Evolutionary conservation across 2,888 invertebrate genomes (phyloP).

Genomic region (Thysanoteuthis rhombus): DNA sequence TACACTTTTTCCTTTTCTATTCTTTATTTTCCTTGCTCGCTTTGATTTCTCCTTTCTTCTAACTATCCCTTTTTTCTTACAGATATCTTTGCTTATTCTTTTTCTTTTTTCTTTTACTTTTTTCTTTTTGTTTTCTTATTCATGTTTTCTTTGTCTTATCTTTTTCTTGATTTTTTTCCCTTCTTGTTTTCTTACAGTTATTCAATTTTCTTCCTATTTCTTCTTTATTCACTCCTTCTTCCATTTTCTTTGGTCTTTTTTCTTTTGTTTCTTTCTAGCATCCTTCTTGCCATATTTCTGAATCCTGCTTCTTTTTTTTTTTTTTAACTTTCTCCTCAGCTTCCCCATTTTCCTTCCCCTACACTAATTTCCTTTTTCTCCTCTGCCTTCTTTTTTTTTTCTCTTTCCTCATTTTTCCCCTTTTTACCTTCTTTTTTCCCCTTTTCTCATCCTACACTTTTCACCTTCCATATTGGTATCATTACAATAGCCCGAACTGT

Average conservation of each 20-base stretch:
- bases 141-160: no score
- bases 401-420: neutral
- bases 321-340: no score
- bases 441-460: neutral
- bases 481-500: neutral
- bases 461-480: neutral
- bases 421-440: neutral
- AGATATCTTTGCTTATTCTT: no score
- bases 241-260: no score
- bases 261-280: no score
- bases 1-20: neutral
- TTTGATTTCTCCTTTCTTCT: neutral
- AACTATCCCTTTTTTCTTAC: neutral
- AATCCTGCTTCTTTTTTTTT: neutral
- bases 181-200: no score
- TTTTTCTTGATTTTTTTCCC: no score
- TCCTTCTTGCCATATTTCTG: neutral
- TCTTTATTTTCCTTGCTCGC: neutral
- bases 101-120: no score
- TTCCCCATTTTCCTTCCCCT: neutral
- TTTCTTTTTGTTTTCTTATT: no score
- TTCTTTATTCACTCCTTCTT: no score
- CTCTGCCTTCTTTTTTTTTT: neutral
- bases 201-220: no score
- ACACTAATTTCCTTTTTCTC: neutral